Base-by-base conservation (phyloP, 1,140 invertebrate species). In the Trypoxylus dichotomus region DNA sequence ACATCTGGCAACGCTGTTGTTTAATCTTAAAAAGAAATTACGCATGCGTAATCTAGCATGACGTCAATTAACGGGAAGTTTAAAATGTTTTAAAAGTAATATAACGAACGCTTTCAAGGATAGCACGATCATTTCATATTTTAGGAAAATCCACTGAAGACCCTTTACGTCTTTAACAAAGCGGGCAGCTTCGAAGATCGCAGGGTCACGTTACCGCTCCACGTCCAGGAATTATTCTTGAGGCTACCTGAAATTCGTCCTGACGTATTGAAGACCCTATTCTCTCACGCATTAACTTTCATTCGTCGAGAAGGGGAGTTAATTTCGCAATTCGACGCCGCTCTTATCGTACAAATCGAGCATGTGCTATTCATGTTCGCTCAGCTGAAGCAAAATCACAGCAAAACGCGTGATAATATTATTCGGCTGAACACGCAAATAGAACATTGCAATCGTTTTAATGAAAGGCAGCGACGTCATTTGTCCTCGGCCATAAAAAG, bases 151-250 rank as follows among this genome's bases (percentile, higher is more conserved):
- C 8, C 24, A 27, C 3, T 11, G 13, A 25, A 29, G 27, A 21
- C 60, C 27, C 60, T 68, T 68, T 68, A 68, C 24, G 24, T 68
- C 11, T 68, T 68, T 24, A 68, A 68, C 1, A 68, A 25, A 68
- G 7, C 3, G 21, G 24, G 8, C 5, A 6, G 2, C 11, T 68
- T 68, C 21, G 60, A 27, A 10, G 24, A 68, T 11, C 19, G 60
- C 7, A 27, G 1, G 27, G 60, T 68, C 7, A 27, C 1, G 11
- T 13, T 68, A 68, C 60, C 60, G 1, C 60, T 27, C 11, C 60
- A 68, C 11, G 60, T 68, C 1, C 60, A 68, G 24, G 13, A 10
- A 5, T 37, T 37, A 37, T 24, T 68, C 13, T 13, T 27, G 7
- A 2, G 1, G 27, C 10, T 8, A 27, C 13, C 19, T 10, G 60